A percentile compares a stretch with the other conserved stretches of the same genome.
Evolutionary conservation across 2,113 vertebrate genomes (phyloP).

Genomic region (Syrrhaptes paradoxus): DNA sequence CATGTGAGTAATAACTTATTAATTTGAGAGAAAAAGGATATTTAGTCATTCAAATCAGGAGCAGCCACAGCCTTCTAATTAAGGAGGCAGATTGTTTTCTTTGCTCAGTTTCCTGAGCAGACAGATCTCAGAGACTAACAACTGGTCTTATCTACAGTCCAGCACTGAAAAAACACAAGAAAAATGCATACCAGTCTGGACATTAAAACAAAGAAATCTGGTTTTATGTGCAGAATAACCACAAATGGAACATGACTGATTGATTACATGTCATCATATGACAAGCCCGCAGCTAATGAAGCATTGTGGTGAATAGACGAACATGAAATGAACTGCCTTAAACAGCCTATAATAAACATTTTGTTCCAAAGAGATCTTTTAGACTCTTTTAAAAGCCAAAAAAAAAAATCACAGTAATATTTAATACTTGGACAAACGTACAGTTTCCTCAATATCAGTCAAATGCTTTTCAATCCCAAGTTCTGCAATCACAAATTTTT

Average conservation of each 20-base stretch:
- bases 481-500: not conserved
- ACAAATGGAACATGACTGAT: not conserved
- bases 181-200: not conserved
- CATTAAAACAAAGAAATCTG: not conserved
- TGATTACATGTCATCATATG: not conserved
- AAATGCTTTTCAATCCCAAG: not conserved
- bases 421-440: not conserved
- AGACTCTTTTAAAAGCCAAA: not conserved
- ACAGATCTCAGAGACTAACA: not conserved
- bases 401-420: not conserved
- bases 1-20: not conserved
- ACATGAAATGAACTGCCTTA: not conserved
- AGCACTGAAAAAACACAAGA: not conserved
- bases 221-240: not conserved
- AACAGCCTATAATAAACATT: not conserved
- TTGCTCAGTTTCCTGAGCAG: not conserved
- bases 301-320: not conserved
- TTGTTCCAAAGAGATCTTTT: not conserved
- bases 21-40: not conserved
- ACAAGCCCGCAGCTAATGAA: not conserved
- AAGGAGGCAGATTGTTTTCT: conserved; percentile 29
- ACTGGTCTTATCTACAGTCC: not conserved
- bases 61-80: not conserved
- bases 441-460: not conserved
- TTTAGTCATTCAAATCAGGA: conserved; percentile 3